phyloP scores from a whole-genome alignment of 2,113 vertebrate species.

The Notothenia coriiceps region DNA sequence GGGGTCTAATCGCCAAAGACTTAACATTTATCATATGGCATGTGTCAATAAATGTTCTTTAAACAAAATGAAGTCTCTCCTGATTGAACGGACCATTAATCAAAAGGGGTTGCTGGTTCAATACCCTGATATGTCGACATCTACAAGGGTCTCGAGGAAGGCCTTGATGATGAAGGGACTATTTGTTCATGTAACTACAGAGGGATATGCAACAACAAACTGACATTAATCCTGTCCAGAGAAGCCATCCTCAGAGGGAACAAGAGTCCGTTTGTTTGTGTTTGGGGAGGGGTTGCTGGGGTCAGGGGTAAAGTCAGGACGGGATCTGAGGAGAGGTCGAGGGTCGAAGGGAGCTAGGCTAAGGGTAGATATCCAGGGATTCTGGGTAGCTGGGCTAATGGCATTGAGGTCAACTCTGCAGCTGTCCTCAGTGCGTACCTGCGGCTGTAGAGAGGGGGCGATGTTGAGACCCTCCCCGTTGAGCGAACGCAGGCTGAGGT shows the following conservation, averaged over 20 bases:
- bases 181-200: not conserved
- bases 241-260: constrained; percentile 18
- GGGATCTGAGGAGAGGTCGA: constrained; percentile 42
- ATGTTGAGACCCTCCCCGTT: constrained; percentile 82
- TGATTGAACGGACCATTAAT: constrained; percentile 20
- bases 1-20: no score
- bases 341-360: constrained; percentile 50
- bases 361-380: constrained; percentile 44
- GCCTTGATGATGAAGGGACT: not conserved
- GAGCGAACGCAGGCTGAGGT: constrained; percentile 80
- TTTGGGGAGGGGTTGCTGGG: constrained; percentile 24
- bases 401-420: constrained; percentile 70
- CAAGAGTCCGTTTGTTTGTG: constrained; percentile 34
- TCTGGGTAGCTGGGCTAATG: constrained; percentile 45
- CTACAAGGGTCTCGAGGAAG: not conserved
- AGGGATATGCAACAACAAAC: not conserved
- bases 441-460: constrained; percentile 81
- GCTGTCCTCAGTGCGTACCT: constrained; percentile 81
- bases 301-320: constrained; percentile 50
- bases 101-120: not conserved
- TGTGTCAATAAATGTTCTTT: no score
- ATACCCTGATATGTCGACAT: not conserved
- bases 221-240: constrained; percentile 9
- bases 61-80: no score
- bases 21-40: no score